Percentiles rank a stretch among this genome's conserved stretches.
Conservation (phyloP, 2,888 invertebrate species). For the Idaea aversata region DNA sequence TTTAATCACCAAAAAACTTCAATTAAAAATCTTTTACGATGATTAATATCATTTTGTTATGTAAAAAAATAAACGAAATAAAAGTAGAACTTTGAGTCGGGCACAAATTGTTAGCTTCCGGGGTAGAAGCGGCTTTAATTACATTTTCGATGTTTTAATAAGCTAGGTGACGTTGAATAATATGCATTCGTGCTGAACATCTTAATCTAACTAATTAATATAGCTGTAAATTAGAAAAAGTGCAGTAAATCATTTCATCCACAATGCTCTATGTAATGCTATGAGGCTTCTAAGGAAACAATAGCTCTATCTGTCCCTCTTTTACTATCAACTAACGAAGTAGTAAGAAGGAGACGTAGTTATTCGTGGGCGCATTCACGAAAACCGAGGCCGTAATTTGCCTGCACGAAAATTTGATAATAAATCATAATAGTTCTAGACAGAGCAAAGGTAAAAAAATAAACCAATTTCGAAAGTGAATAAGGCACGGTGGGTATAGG, state of each 20-base stretch:
- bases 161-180: slow-evolving; percentile 58
- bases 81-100: background rate
- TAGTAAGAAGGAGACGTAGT: slow-evolving; percentile 57
- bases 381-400: slow-evolving; percentile 74
- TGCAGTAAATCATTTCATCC: slow-evolving; percentile 68
- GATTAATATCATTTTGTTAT: background rate
- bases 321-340: slow-evolving; percentile 36
- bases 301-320: slow-evolving; percentile 58
- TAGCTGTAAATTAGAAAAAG: slow-evolving; percentile 72
- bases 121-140: slow-evolving; percentile 44
- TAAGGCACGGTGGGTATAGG: slow-evolving; percentile 74
- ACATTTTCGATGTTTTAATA: slow-evolving; percentile 53
- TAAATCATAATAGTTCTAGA: slow-evolving; percentile 80
- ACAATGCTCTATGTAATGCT: slow-evolving; percentile 57
- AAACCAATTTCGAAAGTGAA: slow-evolving; percentile 81
- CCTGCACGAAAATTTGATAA: slow-evolving; percentile 79
- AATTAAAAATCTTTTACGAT: background rate
- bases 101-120: slow-evolving; percentile 37
- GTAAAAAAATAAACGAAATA: background rate
- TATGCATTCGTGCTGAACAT: slow-evolving; percentile 58
- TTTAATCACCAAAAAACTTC: slow-evolving; percentile 1
- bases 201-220: slow-evolving; percentile 72
- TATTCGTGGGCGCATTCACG: slow-evolving; percentile 42
- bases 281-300: slow-evolving; percentile 66
- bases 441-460: slow-evolving; percentile 74